phyloP scores from a whole-genome alignment of 37 sponge, comb jelly and placozoan species.

The Petrosia ficiformis region DNA sequence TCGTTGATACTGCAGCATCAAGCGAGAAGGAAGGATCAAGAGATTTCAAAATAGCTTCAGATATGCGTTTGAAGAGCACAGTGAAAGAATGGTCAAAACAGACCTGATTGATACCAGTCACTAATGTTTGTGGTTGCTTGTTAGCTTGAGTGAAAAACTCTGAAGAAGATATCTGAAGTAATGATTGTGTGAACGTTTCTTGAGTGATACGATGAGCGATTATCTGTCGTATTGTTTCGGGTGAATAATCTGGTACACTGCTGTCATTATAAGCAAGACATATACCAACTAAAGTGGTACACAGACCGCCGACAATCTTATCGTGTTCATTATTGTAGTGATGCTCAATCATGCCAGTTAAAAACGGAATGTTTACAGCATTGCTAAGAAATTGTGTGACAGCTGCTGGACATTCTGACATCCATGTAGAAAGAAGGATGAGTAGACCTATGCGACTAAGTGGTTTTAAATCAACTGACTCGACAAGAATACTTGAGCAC shows the following conservation, averaged over 20 bases:
- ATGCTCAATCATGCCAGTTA: constrained; percentile 66
- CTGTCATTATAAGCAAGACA: constrained; percentile 62
- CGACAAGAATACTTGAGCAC: constrained; percentile 41
- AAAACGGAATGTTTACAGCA: constrained; percentile 61
- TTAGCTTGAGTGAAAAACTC: constrained; percentile 67
- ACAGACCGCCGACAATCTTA: constrained; percentile 60
- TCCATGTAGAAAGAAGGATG: constrained; percentile 79
- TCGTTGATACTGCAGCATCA: background rate
- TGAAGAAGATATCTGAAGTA: constrained; percentile 43
- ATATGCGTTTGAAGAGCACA: constrained; percentile 50
- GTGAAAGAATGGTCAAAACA: constrained; percentile 71
- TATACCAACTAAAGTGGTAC: constrained; percentile 65
- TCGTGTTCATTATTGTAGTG: constrained; percentile 57
- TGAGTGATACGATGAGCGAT: constrained; percentile 68
- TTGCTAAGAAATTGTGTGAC: constrained; percentile 79
- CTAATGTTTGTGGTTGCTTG: constrained; percentile 51
- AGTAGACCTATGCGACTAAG: constrained; percentile 71
- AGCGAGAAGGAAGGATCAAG: constrained; percentile 23
- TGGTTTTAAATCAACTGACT: constrained; percentile 42
- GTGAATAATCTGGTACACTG: constrained; percentile 46
- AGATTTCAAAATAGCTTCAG: constrained; percentile 29
- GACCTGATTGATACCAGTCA: constrained; percentile 14
- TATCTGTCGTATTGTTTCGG: constrained; percentile 73
- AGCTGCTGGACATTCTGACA: constrained; percentile 60
- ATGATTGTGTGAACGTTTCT: constrained; percentile 58